Evolutionary conservation across 2,797 vertebrate genomes (phyloP), one percentile per base, ranked within the genome.

Genomic region (Lycodopsis pacificus): DNA sequence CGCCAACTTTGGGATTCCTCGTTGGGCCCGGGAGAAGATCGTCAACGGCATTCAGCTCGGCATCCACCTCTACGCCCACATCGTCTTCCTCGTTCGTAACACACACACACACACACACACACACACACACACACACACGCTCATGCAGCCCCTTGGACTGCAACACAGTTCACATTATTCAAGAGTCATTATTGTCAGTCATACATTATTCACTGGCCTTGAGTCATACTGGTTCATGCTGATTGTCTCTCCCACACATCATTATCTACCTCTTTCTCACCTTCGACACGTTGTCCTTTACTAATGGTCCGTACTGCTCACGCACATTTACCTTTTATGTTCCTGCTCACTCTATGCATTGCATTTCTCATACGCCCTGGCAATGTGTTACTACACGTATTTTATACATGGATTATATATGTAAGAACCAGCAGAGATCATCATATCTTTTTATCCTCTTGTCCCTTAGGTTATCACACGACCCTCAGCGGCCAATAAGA

Each of bases 1-100:
- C 3, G 97, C 97, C 82, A 98, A 97, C 93, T 98, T 97, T 6
- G 97, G 96, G 73, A 98, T 98, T 85, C 97, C 97, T 22, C 97
- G 97, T 36, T 98, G 97, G 97, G 97, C 97, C 14, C 94, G 97
- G 30, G 97, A 98, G 93, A 98, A 98, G 93, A 97, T 98, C 5
- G 97, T 98, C 62, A 98, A 98, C 3, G 97, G 97, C 54, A 97
- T 98, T 83, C 97, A 98, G 91, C 92, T 98, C 34, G 97, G 97
- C 48, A 97, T 97, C 75, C 97, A 97, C 88, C 93, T 98, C 73
- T 98, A 98, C 3, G 97, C 97, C 17, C 97, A 98, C 30, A 94
- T 96, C 0, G 96, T 97, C 71, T 98, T 98, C 87, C 95, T 98
- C 67, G 97, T 97, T 87, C 86, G 96, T 92, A 81, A 30, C 27